Evolutionary conservation across 1,140 invertebrate species (phyloP).

Genomic region (Pseudachorutes palmiensis): DNA sequence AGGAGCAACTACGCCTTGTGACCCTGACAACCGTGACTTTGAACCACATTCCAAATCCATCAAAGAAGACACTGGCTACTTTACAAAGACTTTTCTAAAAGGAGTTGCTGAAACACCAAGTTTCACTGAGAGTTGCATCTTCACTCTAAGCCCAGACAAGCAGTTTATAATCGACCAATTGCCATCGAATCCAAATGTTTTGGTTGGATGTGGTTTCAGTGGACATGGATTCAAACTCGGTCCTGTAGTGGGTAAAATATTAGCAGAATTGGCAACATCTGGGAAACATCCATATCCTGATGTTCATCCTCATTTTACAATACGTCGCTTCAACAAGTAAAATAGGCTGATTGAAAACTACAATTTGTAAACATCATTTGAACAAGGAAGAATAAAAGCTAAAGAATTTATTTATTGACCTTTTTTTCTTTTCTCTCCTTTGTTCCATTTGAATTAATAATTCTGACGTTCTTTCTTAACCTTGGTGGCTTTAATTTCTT

Average conservation of each 20-base stretch:
- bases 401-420: too few relatives aligned
- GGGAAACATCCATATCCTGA: conserved; percentile 12
- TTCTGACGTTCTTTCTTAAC: too few relatives aligned
- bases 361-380: too few relatives aligned
- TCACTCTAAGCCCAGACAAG: conserved; percentile 20
- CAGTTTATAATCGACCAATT: conserved; percentile 31
- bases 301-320: conserved; percentile 1
- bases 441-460: too few relatives aligned
- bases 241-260: conserved; percentile 27
- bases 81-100: conserved; percentile 8
- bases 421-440: too few relatives aligned
- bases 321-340: conserved; percentile 6
- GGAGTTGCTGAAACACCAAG: conserved; percentile 13
- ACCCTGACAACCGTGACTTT: conserved; percentile 30
- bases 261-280: conserved; percentile 17
- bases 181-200: conserved; percentile 6
- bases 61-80: neutral
- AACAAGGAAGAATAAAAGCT: too few relatives aligned
- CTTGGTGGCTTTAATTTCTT: too few relatives aligned
- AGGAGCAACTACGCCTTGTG: conserved; percentile 16
- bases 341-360: too few relatives aligned
- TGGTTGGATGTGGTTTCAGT: conserved; percentile 31
- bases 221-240: conserved; percentile 33
- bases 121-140: conserved; percentile 31
- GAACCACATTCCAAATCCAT: conserved; percentile 4